Percentiles rank a stretch among this genome's conserved stretches.
phyloP scores from a whole-genome alignment of 2,797 vertebrate species.

The Tamandua tetradactyla region DNA sequence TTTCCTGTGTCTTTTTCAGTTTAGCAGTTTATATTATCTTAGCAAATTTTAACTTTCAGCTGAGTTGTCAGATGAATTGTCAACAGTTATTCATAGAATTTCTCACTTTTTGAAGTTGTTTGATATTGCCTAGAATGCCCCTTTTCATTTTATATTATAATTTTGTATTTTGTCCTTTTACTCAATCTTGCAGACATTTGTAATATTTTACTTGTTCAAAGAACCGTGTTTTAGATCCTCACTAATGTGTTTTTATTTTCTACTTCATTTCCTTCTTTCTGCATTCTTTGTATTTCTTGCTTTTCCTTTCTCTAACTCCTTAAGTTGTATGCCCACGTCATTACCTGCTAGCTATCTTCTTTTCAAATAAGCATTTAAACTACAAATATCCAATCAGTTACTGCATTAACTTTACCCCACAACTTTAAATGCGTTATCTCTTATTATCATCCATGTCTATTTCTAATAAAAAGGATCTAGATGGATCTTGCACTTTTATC shows the following conservation, averaged over 20 bases:
- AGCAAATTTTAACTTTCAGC: neutral
- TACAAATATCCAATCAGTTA: neutral
- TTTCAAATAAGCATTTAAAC: neutral
- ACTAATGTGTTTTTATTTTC: neutral
- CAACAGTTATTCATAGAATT: neutral
- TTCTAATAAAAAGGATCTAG: slow-evolving; percentile 4
- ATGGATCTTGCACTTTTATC: neutral
- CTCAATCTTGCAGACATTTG: neutral
- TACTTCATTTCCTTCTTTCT: neutral
- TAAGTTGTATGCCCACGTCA: neutral
- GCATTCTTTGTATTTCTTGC: neutral
- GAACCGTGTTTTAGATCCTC: neutral
- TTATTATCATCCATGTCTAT: neutral
- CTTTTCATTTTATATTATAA: neutral
- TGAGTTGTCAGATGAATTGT: neutral
- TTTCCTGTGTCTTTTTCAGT: neutral
- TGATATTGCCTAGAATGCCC: neutral
- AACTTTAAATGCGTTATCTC: neutral
- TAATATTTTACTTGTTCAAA: neutral
- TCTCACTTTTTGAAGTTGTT: neutral
- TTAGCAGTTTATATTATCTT: neutral
- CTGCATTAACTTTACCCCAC: neutral
- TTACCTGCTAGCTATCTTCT: neutral
- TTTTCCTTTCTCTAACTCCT: neutral
- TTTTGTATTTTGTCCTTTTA: neutral